phyloP scores from a whole-genome alignment of 30 jellyfish, hydroid and myxozoan genomes.

The Euphysa ruthae region DNA sequence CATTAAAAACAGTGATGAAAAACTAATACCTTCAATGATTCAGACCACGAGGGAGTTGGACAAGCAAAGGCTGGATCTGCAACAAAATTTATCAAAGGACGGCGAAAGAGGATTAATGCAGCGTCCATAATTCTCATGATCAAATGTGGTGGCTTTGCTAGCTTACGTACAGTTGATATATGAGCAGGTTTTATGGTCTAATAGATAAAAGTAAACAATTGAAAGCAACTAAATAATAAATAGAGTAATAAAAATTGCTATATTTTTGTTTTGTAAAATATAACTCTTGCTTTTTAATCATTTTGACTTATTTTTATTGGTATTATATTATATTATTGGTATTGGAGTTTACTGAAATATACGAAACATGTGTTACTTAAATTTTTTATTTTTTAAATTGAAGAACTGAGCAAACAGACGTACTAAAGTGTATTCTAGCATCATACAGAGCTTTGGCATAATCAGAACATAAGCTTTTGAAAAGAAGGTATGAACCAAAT shows the following conservation, averaged over 20 bases:
- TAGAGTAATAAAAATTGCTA: background rate
- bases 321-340: too few relatives aligned
- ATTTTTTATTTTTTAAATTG: too few relatives aligned
- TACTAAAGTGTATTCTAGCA: too few relatives aligned
- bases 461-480: too few relatives aligned
- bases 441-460: too few relatives aligned
- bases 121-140: slow-evolving; percentile 96
- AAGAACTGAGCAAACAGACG: too few relatives aligned
- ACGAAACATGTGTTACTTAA: too few relatives aligned
- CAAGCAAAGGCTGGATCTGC: slow-evolving; percentile 73
- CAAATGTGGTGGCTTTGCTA: slow-evolving; percentile 94
- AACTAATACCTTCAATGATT: slow-evolving; percentile 91
- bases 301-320: too few relatives aligned
- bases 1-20: too few relatives aligned
- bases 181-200: slow-evolving; percentile 96
- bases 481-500: too few relatives aligned
- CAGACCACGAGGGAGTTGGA: slow-evolving; percentile 91
- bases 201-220: background rate
- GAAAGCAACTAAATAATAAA: background rate
- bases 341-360: too few relatives aligned
- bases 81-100: slow-evolving; percentile 27
- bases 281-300: too few relatives aligned
- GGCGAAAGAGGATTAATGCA: slow-evolving; percentile 58
- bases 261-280: background rate
- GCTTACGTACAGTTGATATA: slow-evolving; percentile 85